Evolutionary conservation across 2,797 vertebrate genomes (phyloP), one percentile per base, ranked within the genome.

Genomic region (Pseudotriccus pelzelni): DNA sequence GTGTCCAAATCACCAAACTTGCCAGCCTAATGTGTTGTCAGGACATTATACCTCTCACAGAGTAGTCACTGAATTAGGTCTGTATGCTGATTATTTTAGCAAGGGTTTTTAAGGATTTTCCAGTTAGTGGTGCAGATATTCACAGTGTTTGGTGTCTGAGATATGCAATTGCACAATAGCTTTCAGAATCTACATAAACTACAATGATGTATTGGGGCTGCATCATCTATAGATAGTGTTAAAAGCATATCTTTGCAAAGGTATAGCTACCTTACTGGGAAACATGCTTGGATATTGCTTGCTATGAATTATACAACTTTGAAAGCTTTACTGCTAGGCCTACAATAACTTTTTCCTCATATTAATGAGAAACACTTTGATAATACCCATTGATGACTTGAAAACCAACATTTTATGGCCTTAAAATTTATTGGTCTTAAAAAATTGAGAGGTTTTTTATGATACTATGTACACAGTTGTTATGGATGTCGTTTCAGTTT

Each of bases 401-500:
- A 34, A 16, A 78, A 52, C 7, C 8, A 83, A 32, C 17, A 50
- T 73, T 84, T 68, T 47, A 78, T 67, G 47, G 16, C 56, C 39
- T 87, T 62, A 53, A 82, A 80, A 70, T 89, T 34, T 59, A 75
- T 47, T 43, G 20, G 18, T 74, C 44, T 78, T 82, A 19, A 73
- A 68, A 74, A 60, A 78, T 17, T 4, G 52, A 23, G 13, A 73
- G 23, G 20, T 20, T 1, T 22, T 81, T 93, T 79, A 46, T 74
- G 37, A 43, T 59, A 58, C 14, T 53, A 5, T 43, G 32, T 60
- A 74, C 34, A 49, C 28, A 6, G 4, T 76, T 89, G 27, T 67
- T 90, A 52, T 7, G 76, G 44, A 60, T 72, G 14, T 74, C 24
- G 83, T 93, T 96, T 92, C 64, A 87, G 64, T 92, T 89, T 52